Percentiles rank a stretch among this genome's conserved stretches.
Conservation (phyloP, 2,888 invertebrate genomes). For the Folsomia manolachei region DNA sequence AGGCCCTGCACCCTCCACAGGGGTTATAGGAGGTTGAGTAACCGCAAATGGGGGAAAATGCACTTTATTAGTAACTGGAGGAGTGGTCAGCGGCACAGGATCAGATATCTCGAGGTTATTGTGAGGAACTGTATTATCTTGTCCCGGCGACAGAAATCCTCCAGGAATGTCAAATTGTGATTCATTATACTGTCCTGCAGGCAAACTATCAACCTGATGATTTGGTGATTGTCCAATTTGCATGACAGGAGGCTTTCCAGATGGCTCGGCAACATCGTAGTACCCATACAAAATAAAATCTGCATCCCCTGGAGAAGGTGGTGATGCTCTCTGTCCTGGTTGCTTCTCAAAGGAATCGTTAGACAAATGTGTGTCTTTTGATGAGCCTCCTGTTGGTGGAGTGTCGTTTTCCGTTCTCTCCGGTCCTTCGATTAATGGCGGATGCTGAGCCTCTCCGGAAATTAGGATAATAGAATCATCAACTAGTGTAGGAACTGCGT, state of each 20-base stretch:
- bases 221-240: constrained; percentile 19
- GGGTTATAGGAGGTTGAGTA: constrained; percentile 7
- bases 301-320: constrained; percentile 19
- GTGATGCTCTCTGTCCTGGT: too few species aligned
- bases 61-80: neutral
- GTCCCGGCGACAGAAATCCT: neutral
- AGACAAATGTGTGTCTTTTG: neutral
- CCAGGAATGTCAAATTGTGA: neutral
- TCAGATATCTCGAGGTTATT: neutral
- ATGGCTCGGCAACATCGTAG: constrained; percentile 38
- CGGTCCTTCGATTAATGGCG: constrained; percentile 74
- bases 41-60: constrained; percentile 16
- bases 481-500: constrained; percentile 87
- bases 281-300: constrained; percentile 34
- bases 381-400: constrained; percentile 24
- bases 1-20: constrained; percentile 9
- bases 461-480: constrained; percentile 81
- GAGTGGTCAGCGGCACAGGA: neutral
- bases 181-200: constrained; percentile 2
- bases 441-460: constrained; percentile 66
- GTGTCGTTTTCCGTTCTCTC: constrained; percentile 29
- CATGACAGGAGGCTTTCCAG: constrained; percentile 14
- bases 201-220: neutral
- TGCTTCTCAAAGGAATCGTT: constrained; percentile 23
- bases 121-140: neutral